A percentile compares a stretch with the other conserved stretches of the same genome.
Conservation (phyloP, 92 coral and sea anemone species). For the Hydrozoanthus gracilis region DNA sequence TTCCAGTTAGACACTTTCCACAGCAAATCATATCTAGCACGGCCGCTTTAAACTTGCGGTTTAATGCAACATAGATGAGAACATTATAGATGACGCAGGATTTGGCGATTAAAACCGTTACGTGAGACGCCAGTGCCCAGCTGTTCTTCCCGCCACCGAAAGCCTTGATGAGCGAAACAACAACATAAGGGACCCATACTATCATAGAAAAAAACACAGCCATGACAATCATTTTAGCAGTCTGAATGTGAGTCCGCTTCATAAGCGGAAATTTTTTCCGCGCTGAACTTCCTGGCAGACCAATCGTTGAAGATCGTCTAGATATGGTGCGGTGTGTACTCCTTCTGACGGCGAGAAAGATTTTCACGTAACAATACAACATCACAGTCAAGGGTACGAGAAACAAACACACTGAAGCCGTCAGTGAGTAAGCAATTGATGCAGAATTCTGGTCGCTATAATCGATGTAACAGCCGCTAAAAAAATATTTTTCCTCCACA, state of each 20-base stretch:
- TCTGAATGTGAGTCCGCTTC: slow-evolving; percentile 88
- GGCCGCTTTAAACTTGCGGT: slow-evolving; percentile 90
- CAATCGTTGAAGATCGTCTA: slow-evolving; percentile 46
- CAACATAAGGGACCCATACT: slow-evolving; percentile 91
- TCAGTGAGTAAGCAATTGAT: slow-evolving; percentile 79
- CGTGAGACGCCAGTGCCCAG: slow-evolving; percentile 75
- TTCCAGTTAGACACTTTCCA: slow-evolving; percentile 51
- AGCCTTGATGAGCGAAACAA: slow-evolving; percentile 78
- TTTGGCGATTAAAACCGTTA: slow-evolving; percentile 87
- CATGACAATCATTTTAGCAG: slow-evolving; percentile 90
- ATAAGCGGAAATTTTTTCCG: slow-evolving; percentile 62
- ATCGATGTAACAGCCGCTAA: slow-evolving; percentile 89
- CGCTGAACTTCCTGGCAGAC: slow-evolving; percentile 49
- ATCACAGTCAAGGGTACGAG: slow-evolving; percentile 77
- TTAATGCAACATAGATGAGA: slow-evolving; percentile 89
- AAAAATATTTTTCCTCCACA: slow-evolving; percentile 70
- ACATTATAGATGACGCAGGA: slow-evolving; percentile 98
- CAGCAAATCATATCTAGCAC: slow-evolving; percentile 78
- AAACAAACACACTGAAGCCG: slow-evolving; percentile 74
- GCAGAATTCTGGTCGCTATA: slow-evolving; percentile 83
- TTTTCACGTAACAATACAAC: slow-evolving; percentile 86
- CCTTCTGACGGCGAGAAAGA: slow-evolving; percentile 77
- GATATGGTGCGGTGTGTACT: slow-evolving; percentile 81
- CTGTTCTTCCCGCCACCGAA: slow-evolving; percentile 66
- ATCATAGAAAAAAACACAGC: slow-evolving; percentile 92